Evolutionary conservation across 2,888 invertebrate genomes (phyloP), one percentile per base, ranked within the genome.

Genomic region (Toxonevra muliebris): DNA sequence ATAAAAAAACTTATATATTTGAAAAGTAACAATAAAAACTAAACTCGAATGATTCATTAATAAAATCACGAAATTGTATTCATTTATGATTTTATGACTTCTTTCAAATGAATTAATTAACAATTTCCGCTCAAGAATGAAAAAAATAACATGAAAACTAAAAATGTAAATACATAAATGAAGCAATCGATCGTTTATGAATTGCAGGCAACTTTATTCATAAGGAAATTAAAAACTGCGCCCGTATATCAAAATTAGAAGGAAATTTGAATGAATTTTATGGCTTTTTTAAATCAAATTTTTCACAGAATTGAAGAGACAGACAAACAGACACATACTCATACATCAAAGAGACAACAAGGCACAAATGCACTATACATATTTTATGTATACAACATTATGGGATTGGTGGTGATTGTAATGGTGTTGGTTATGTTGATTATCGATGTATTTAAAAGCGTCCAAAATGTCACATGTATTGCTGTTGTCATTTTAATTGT

Each of bases 191-290:
- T 15, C 15, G 30, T 4, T 30, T 30, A 30, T 30, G 30, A 30
- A 30, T 30, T 30, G 7, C 30, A 30, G 30, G 30, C 30, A 30
- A 30, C 7, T 30, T 30, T 5, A 48, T 3, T 2, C 48, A 15
- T 5, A 48, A 48, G 48, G 48, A 48, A 48, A 48, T 30, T 48
- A 8, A 48, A 15, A 48, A 48, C 12, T 48, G 48, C 15, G 48
- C 48, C 48, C 48, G 48, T 48, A 48, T 48, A 48, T 48, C 48
- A 48, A 48, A 48, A n/a, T n/a, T 48, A 12, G 12, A n/a, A 48
- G 48, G 15, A 48, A 48, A n/a, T 48, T 48, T 48, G 48, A 15
- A 48, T n/a, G 15, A 48, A n/a, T n/a, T 48, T 48, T 48, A 48
- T 48, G 15, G 15, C 15, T 48, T 48, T 48, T 48, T 48, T 48